Evolutionary conservation across 2,888 invertebrate genomes (phyloP).

Genomic region (Meandrusa payeni): DNA sequence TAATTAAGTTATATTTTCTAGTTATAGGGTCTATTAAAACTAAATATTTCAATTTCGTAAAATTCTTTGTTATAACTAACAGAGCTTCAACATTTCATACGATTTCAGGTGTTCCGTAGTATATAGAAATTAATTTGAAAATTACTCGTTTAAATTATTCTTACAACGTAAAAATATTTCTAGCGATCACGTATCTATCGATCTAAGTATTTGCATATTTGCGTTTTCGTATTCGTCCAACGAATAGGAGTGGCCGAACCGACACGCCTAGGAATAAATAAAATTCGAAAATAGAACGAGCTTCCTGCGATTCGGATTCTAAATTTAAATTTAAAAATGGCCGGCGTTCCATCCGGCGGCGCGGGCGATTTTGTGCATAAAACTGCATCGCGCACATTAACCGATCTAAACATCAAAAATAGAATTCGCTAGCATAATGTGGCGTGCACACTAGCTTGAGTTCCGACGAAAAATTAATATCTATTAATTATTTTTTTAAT

Average conservation of each 20-base stretch:
- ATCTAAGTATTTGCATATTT: constrained; percentile 23
- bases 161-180: constrained; percentile 19
- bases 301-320: constrained; percentile 67
- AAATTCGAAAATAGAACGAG: constrained; percentile 66
- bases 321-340: constrained; percentile 73
- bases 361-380: constrained; percentile 73
- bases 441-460: constrained; percentile 36
- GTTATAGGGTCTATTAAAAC: too few species aligned
- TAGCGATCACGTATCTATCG: constrained; percentile 18
- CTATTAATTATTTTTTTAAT: too few species aligned
- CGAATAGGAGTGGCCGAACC: constrained; percentile 49
- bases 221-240: constrained; percentile 27
- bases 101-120: background rate
- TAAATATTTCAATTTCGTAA: too few species aligned
- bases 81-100: too few species aligned
- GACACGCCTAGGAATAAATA: constrained; percentile 69
- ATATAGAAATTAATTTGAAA: background rate
- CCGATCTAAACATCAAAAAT: constrained; percentile 79
- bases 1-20: too few species aligned
- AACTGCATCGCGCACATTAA: constrained; percentile 73
- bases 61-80: too few species aligned
- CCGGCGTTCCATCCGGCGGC: constrained; percentile 47
- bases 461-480: too few species aligned
- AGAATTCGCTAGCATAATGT: constrained; percentile 59
- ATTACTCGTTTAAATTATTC: constrained; percentile 5